These are phyloP conservation scores for Salticus scenicus DNA, from an alignment of 2,888 invertebrate genomes.

Conservation along the genomic window DNA sequence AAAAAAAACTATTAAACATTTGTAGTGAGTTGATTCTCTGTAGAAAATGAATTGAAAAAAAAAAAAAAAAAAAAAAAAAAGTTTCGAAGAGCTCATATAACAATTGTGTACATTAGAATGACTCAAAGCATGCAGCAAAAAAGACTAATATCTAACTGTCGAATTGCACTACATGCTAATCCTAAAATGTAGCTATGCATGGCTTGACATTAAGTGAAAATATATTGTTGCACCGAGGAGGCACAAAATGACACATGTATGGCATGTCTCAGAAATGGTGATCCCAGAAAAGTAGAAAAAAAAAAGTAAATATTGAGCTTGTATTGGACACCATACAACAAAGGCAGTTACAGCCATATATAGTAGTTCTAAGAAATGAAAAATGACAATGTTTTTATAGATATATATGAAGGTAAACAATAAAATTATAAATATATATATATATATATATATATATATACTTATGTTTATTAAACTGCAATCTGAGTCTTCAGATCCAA, in stretches of 20 bases:
- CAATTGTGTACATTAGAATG: constrained; percentile 22
- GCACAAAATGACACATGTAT: constrained; percentile 40
- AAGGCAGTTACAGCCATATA: background rate
- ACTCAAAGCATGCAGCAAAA: constrained; percentile 43
- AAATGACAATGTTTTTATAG: background rate
- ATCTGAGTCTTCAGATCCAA: constrained; percentile 24
- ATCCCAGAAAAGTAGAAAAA: constrained; percentile 37
- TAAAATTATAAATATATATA: constrained; percentile 9
- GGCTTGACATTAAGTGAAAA: constrained; percentile 50
- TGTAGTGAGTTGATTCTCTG: too few species aligned
- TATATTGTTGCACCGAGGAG: constrained; percentile 35
- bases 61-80: background rate
- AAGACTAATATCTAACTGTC: constrained; percentile 32
- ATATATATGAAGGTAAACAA: constrained; percentile 4
- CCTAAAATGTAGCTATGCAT: constrained; percentile 50
- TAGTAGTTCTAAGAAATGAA: too few species aligned
- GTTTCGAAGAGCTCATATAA: constrained; percentile 33
- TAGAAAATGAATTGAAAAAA: too few species aligned
- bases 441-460: constrained; percentile 37
- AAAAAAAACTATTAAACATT: background rate
- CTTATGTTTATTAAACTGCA: constrained; percentile 32
- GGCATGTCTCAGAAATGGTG: constrained; percentile 22
- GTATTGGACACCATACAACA: constrained; percentile 58
- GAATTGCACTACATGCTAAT: constrained; percentile 45
- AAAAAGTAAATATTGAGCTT: constrained; percentile 23